Evolutionary conservation across 1,140 invertebrate species (phyloP), one percentile per base, ranked within the genome.

Genomic region (Macrobrachium rosenbergii): DNA sequence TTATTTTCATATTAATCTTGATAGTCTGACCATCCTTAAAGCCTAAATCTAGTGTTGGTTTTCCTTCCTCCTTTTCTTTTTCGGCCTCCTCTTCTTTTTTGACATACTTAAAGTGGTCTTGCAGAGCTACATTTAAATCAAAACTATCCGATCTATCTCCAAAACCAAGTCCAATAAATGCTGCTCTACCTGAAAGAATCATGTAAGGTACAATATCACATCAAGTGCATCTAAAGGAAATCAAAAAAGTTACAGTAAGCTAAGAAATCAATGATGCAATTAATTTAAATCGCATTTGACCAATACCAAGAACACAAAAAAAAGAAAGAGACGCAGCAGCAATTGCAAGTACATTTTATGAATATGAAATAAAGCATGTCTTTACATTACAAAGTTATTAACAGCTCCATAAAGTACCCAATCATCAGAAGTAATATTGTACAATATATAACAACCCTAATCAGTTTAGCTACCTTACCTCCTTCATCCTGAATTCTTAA

Each of bases 11-110:
- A 91, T 99, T 99, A 69, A 99, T 98, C 93, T 98, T 99, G 89
- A 99, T 99, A 19, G 98, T 99, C 93, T 99, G 96, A 45, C 98
- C 98, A 92, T 99, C 98, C 92, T 99, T 99, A 91, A 99, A 99
- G 84, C 97, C 95, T n/a, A 99, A 93, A 94, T 99, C 98, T 21
- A 99, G 92, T 90, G 97, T 95, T 87, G 96, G 97, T 90, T 95
- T 95, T 52, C 91, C 90, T 75, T 92, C 92, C 91, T 97, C 96
- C 88, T 96, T 95, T 91, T 96, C 96, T 79, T 92, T 90, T 77
- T 91, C 90, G 69, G 96, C 95, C 92, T 96, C 94, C 92, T 98
- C 96, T 90, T 97, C 96, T 92, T 98, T 98, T 91, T 97, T 97
- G 3, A 99, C 91, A 95, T 97, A 98, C 93, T 99, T 99, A 91